Percentiles rank a stretch among this genome's conserved stretches.
Conservation (phyloP, 2,113 vertebrate genomes). For the Callithrix jacchus region DNA sequence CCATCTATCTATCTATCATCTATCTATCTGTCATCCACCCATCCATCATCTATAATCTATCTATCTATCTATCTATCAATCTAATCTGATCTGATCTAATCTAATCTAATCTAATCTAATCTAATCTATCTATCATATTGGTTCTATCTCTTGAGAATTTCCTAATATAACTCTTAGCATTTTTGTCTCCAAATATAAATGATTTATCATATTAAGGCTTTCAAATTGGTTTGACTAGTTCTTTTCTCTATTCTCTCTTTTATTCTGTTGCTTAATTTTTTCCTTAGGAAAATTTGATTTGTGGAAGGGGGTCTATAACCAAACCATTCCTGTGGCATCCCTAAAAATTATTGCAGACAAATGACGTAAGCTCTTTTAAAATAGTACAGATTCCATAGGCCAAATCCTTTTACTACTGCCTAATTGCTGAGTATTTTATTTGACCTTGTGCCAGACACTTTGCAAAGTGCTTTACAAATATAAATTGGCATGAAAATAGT, state of each 20-base stretch:
- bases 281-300: neutral
- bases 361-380: neutral
- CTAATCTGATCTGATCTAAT: too few relatives aligned
- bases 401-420: neutral
- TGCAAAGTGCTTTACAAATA: slow-evolving; percentile 21
- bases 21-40: too few relatives aligned
- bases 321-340: neutral
- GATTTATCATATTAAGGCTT: neutral
- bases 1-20: too few relatives aligned
- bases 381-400: neutral
- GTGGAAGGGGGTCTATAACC: neutral
- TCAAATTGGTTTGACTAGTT: neutral
- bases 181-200: neutral
- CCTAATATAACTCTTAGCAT: neutral
- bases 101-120: neutral
- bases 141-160: neutral
- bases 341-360: neutral
- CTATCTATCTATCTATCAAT: neutral
- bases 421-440: neutral
- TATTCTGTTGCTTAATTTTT: neutral
- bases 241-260: neutral
- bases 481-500: neutral
- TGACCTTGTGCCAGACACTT: neutral
- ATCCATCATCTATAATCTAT: too few relatives aligned
- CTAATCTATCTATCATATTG: neutral